Evolutionary conservation across 2,888 invertebrate genomes (phyloP).

Genomic region (Alentia gelatinosa): DNA sequence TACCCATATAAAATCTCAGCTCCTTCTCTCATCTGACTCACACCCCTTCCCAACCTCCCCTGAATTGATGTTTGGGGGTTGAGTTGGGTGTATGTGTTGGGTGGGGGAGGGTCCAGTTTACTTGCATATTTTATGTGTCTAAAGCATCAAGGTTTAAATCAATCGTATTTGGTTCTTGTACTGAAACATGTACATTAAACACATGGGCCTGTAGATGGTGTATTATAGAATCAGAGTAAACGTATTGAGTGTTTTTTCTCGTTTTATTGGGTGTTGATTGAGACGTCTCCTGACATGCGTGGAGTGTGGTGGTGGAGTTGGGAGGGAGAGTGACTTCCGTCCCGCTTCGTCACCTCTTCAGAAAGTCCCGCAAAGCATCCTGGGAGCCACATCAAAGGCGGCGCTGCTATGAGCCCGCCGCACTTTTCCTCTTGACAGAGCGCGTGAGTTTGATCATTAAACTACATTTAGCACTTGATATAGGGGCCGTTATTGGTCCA

Average conservation of each 20-base stretch:
- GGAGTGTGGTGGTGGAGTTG: not conserved
- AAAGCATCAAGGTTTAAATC: too few relatives aligned
- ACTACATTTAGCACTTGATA: conserved; percentile 16
- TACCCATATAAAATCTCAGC: not conserved
- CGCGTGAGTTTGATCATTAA: not conserved
- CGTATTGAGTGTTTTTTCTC: too few relatives aligned
- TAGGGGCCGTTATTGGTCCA: not conserved
- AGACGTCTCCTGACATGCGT: not conserved
- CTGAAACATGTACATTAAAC: too few relatives aligned
- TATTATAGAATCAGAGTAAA: too few relatives aligned
- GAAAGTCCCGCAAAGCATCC: not conserved
- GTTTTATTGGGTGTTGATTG: not conserved
- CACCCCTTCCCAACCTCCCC: too few relatives aligned
- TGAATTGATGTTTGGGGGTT: too few relatives aligned
- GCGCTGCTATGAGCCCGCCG: too few relatives aligned
- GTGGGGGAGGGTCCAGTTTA: not conserved
- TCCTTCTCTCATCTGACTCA: too few relatives aligned
- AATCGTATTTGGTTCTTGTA: too few relatives aligned
- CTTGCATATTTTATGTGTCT: too few relatives aligned
- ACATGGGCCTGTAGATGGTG: too few relatives aligned
- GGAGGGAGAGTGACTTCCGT: not conserved
- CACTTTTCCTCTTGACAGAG: not conserved
- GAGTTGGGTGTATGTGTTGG: not conserved
- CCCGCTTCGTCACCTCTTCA: not conserved
- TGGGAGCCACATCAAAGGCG: not conserved